Conservation (phyloP, 2,113 vertebrate species). For the Tyto alba region DNA sequence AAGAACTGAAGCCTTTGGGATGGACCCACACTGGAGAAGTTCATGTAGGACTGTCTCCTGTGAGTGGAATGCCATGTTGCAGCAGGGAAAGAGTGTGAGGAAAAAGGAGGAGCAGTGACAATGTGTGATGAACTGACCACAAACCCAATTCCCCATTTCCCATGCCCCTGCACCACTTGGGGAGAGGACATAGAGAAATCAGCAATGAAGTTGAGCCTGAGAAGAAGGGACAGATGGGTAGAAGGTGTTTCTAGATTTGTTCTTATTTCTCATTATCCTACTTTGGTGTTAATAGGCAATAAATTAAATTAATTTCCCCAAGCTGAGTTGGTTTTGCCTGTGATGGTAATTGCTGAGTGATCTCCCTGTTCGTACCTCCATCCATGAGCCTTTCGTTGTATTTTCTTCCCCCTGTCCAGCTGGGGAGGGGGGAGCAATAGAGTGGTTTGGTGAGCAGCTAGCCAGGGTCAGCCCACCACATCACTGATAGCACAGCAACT, state of each 20-base stretch:
- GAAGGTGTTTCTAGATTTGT: neutral
- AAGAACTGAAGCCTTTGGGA: neutral
- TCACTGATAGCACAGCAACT: neutral
- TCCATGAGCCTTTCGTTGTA: accelerated
- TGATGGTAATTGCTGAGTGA: neutral
- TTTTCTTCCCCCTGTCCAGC: neutral
- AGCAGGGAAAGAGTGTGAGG: neutral
- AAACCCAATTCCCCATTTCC: neutral
- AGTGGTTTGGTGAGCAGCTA: neutral
- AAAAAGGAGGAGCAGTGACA: neutral
- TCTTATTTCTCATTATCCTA: neutral
- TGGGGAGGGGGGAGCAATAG: neutral
- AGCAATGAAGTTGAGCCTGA: neutral
- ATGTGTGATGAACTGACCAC: neutral
- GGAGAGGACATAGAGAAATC: neutral
- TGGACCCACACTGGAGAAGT: neutral
- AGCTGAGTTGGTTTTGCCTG: neutral
- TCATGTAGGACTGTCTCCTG: neutral
- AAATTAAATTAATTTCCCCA: neutral
- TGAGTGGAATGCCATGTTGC: accelerated
- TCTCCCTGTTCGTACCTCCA: neutral
- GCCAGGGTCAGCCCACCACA: neutral
- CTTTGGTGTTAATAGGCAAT: neutral
- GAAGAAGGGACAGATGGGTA: neutral
- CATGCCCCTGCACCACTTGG: accelerated